Base-by-base conservation (phyloP, 2,797 vertebrate species). In the Rhyacichthys aspro region DNA sequence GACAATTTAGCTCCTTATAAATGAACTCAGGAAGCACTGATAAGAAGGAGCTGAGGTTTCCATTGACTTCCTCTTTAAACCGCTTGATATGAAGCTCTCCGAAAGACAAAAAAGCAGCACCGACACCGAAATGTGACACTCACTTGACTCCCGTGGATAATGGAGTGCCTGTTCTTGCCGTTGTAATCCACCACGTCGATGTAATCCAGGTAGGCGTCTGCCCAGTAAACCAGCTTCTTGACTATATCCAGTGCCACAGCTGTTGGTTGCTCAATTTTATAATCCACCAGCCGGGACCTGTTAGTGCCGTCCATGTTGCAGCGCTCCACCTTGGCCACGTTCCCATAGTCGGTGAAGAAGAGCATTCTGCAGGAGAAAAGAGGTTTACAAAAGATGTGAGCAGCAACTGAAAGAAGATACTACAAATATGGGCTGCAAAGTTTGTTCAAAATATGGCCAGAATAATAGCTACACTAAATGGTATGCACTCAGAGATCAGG, bases 251-350 rank as follows among this genome's bases (percentile, higher is more conserved):
- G 74, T 0, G 95, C 90, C 73, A 99, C 88, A 59, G 95, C 94
- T 16, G 94, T 95, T 56, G 97, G 98, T 79, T 95, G 95, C 79
- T 97, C 95, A 39, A 95, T 92, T 76, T 94, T 95, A 11, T 93
- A 92, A 84, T 94, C 92, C 73, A 97, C 94, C 74, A 99, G 93
- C 58, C 92, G 91, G 1, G 94, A 95, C 82, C 98, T 92, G 89
- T 97, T 97, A 67, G 92, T 95, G 76, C 98, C 97, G 55, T 99
- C 96, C 96, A 96, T 95, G 90, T 98, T 95, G 89, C 97, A 97
- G 78, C 95, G 92, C 83, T 98, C 98, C 71, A 99, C 86, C 87
- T 96, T 99, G 88, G 96, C 96, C 64, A 93, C 72, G 7, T 91
- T 95, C 70, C 96, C 97, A 0, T 97, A 98, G 91, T 99, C 96